phyloP scores from a whole-genome alignment of 2,113 vertebrate species.

The Perccottus glenii region DNA sequence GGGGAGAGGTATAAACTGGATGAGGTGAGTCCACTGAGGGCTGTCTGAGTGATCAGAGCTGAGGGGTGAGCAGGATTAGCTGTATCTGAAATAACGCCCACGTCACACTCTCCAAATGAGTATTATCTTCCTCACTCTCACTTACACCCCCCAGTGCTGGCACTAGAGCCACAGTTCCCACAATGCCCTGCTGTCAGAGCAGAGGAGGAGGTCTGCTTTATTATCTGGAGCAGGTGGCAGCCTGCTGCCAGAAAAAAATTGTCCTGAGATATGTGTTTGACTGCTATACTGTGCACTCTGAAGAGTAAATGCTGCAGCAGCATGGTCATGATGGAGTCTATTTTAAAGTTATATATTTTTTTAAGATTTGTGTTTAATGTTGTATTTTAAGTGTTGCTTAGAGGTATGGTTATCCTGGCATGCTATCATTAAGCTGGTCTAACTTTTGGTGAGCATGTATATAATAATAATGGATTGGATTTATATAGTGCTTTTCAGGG shows the following conservation, averaged over 20 bases:
- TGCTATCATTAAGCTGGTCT: no score
- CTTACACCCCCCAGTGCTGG: constrained; percentile 17
- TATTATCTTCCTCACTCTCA: constrained; percentile 38
- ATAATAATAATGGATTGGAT: no score
- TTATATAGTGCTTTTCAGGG: no score
- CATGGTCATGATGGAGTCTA: no score
- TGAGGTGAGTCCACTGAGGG: not conserved
- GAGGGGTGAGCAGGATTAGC: constrained; percentile 71
- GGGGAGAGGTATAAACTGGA: not conserved
- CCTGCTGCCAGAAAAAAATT: constrained; percentile 37
- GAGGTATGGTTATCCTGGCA: no score
- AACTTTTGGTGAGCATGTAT: no score
- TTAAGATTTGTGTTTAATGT: no score
- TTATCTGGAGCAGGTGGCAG: constrained; percentile 62
- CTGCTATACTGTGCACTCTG: not conserved
- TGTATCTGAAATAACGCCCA: constrained; percentile 66
- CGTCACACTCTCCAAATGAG: constrained; percentile 58
- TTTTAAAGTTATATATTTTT: no score
- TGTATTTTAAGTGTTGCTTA: no score
- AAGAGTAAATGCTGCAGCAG: not conserved
- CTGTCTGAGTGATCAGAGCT: constrained; percentile 10
- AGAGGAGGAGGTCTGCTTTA: constrained; percentile 29
- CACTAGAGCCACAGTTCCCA: constrained; percentile 40
- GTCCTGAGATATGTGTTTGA: constrained; percentile 39
- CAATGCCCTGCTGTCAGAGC: constrained; percentile 55